Evolutionary conservation across 1,140 invertebrate genomes (phyloP), one percentile per base, ranked within the genome.

Genomic region (Megalopta genalis): DNA sequence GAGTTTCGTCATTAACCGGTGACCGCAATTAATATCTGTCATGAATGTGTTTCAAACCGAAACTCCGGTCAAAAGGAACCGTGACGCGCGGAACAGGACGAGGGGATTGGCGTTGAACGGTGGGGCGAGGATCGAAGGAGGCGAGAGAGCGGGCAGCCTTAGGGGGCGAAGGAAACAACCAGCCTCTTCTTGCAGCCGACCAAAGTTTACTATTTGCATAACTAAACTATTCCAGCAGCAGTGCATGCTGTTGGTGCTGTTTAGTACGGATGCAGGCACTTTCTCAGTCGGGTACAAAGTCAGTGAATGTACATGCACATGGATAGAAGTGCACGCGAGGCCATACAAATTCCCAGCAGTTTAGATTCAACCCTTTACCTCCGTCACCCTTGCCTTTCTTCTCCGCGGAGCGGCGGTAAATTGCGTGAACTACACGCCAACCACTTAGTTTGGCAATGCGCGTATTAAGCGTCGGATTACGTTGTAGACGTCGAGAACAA

Each of bases 131-230:
- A 46, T 46, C 3, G 10, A 46, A 46, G 42, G 42, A 14, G 42
- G 12, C 42, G 42, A 14, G 10, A 12, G 9, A 59, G 25, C 18
- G 23, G n/a, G 63, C 25, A 14, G 21, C 68, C 59, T 37, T 57
- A 21, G 18, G 16, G 27, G 39, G 37, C 59, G 32, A 18, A 60
- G 77, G 69, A 81, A 81, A 67, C 73, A 81, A 70, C 62, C 66
- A 16, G 59, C 66, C 27, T 59, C 82, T 74, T 74, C 72, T 77
- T 74, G 79, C 54, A 21, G 10, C 49, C 37, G 54, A 52, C 46
- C 39, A 14, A 74, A 85, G 83, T 77, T 85, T 81, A 81, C 65
- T 85, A 85, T 85, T 85, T 85, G 83, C 84, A 81, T 85, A 85
- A 81, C 73, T 77, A 85, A 81, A 85, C 78, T 81, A 81, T 81